These are phyloP conservation scores for Hylyphantes graminicola DNA, from an alignment of 1,140 invertebrate genomes.

Conservation along the genomic window DNA sequence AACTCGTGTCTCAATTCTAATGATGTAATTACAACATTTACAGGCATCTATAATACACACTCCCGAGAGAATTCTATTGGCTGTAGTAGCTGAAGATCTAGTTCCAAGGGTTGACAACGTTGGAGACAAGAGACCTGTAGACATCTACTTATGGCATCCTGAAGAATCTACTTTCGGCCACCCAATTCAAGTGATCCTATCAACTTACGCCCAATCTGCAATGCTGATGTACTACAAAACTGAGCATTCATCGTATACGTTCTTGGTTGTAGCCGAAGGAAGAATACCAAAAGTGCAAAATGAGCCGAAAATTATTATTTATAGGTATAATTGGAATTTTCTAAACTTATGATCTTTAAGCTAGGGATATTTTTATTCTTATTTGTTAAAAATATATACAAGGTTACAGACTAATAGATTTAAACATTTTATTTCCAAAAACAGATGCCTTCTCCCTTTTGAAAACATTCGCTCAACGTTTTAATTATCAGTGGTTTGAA, in stretches of 20 bases:
- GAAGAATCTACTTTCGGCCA: constrained; percentile 4
- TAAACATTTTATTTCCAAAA: no score
- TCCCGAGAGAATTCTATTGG: constrained; percentile 2
- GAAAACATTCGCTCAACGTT: no score
- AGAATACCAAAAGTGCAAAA: constrained; percentile 39
- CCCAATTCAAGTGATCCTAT: constrained; percentile 1
- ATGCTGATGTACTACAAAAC: constrained; percentile 28
- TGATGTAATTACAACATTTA: neutral
- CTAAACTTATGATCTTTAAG: neutral
- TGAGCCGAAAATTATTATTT: constrained; percentile 33
- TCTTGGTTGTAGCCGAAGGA: constrained; percentile 22
- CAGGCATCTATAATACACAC: constrained; percentile 20
- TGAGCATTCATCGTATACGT: neutral
- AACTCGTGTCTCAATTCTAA: no score
- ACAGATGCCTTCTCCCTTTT: no score
- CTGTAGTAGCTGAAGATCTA: neutral
- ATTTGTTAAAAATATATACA: neutral
- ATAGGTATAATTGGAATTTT: constrained; percentile 9
- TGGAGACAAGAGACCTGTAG: neutral
- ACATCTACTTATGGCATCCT: constrained; percentile 52
- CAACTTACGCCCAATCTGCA: constrained; percentile 36
- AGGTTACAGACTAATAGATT: no score
- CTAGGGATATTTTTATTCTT: neutral
- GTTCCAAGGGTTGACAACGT: neutral
- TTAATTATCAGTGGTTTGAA: no score